Conservation (phyloP, 2,797 vertebrate genomes). For the Clarias laeviceps region DNA sequence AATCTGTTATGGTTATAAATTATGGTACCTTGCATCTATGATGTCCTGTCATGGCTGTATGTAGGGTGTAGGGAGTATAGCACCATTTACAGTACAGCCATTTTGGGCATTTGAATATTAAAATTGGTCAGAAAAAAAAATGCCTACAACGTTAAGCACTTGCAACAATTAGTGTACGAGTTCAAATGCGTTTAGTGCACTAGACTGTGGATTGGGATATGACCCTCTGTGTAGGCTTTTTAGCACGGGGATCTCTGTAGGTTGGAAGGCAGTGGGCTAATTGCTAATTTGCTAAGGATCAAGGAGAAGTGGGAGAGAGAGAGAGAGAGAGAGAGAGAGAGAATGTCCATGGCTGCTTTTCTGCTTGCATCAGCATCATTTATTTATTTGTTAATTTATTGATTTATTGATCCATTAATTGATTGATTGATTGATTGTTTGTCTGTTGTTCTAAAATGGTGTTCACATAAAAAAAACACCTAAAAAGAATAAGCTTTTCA, state of each 20-base stretch:
- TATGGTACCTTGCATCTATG: neutral
- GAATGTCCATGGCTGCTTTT: neutral
- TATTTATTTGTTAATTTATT: neutral
- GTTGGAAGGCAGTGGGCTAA: conserved; percentile 14
- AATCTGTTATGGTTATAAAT: neutral
- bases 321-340: conserved; percentile 10
- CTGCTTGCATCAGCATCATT: neutral
- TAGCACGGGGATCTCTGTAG: neutral
- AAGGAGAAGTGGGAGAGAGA: neutral
- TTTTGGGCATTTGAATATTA: neutral
- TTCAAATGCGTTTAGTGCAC: neutral
- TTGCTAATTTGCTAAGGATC: conserved; percentile 17
- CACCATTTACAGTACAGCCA: neutral
- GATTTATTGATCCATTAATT: neutral
- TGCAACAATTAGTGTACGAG: neutral
- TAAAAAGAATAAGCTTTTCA: no score
- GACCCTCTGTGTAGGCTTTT: neutral
- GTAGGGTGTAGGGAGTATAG: neutral
- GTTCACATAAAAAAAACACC: neutral
- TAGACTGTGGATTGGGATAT: neutral
- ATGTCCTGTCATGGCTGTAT: neutral
- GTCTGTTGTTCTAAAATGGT: neutral
- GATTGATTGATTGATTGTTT: neutral
- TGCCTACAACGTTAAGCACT: neutral
- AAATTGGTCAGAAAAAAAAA: neutral